Conservation (phyloP, 1,140 invertebrate genomes). For the Heliconius hermathena region DNA sequence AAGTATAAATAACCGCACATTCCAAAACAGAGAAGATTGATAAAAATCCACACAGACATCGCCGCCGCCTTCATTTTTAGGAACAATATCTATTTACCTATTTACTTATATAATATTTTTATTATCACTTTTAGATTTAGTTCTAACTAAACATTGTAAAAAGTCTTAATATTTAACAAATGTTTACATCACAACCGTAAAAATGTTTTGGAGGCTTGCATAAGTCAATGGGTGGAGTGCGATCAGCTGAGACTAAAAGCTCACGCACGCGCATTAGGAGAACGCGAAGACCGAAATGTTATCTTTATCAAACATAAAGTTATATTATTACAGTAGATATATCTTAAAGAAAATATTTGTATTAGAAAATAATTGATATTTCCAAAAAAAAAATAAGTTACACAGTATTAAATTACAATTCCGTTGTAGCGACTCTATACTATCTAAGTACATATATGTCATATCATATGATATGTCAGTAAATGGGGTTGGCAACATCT, state of each 20-base stretch:
- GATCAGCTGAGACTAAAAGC: constrained; percentile 55
- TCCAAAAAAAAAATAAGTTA: no score
- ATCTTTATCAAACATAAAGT: neutral
- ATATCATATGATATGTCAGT: no score
- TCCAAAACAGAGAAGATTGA: constrained; percentile 86
- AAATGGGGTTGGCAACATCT: no score
- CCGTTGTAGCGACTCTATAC: no score
- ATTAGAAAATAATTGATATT: neutral
- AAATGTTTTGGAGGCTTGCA: constrained; percentile 25
- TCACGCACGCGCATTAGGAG: constrained; percentile 38
- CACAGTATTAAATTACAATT: no score
- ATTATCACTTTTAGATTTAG: neutral
- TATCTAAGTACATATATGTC: no score
- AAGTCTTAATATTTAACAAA: constrained; percentile 11
- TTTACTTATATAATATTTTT: constrained; percentile 12
- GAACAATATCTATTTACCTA: constrained; percentile 9
- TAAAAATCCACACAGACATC: constrained; percentile 86
- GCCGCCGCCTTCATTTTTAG: constrained; percentile 83
- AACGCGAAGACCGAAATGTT: neutral
- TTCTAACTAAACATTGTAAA: constrained; percentile 19
- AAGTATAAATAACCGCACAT: constrained; percentile 88
- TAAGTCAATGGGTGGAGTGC: constrained; percentile 51
- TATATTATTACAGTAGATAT: neutral
- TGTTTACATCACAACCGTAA: constrained; percentile 28
- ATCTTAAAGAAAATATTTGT: neutral